Base-by-base conservation (phyloP, 1,140 invertebrate genomes). In the Drosophila simulans region DNA sequence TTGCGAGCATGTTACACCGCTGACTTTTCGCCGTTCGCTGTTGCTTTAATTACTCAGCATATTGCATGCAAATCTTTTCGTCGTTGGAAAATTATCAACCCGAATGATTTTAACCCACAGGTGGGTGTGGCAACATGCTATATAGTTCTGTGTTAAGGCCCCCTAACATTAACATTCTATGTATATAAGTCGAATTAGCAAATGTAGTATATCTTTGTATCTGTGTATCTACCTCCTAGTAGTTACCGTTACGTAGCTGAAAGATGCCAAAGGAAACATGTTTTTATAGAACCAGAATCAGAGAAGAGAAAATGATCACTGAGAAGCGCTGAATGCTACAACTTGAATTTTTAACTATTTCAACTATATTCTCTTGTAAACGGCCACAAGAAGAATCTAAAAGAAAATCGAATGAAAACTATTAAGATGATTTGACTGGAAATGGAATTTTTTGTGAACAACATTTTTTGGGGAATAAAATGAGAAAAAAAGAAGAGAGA, bases 181-280 rank as follows among this genome's bases (percentile, higher is more conserved):
- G 74, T 73, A 43, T 35, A 20, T 20, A 31, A 35, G 22, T 11
- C n/a, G 40, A 20, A 31, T 8, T 8, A 31, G 59, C 35, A 54
- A 64, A 60, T 34, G 49, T 45, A 17, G 31, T 55, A 42, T 68
- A 55, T 66, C 42, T 69, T 34, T 56, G 35, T 69, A 48, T 70
- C 49, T 69, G 39, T 70, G 66, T 69, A 48, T 70, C 40, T 69
- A 77, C 43, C 64, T 77, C 82, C 69, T 88, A 75, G 78, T 76
- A 79, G 74, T 79, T 86, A 86, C 83, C 83, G 83, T 86, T 86
- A 86, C 83, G 84, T 84, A 88, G 83, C 79, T 68, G 76, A 76
- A 65, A 85, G 80, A 75, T 57, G 31, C 35, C 49, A 58, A 53
- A 53, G 43, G 39, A 65, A 75, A 75, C 71, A 74, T 71, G 68